Percentiles rank a stretch among this genome's conserved stretches.
Conservation (phyloP, 2,888 invertebrate species). For the Hypselothyrea guttata region DNA sequence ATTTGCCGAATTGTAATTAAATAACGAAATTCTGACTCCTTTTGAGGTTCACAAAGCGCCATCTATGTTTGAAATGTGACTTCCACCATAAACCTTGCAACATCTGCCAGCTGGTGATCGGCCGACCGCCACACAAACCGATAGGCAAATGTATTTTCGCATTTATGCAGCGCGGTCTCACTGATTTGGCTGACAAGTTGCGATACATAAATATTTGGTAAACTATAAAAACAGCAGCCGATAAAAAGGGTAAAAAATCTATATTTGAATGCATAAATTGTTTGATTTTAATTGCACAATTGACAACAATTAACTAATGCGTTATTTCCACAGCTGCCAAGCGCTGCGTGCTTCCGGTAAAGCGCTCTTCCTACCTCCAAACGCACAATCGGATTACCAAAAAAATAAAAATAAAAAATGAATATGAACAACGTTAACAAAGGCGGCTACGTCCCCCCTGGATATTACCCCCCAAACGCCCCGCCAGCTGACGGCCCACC, state of each 20-base stretch:
- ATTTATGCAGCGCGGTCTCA: no score
- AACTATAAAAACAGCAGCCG: neutral
- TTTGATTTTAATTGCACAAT: no score
- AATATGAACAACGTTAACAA: constrained; percentile 78
- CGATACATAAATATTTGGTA: neutral
- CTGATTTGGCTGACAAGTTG: no score
- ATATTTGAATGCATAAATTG: neutral
- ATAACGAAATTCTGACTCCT: no score
- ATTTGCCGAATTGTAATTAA: no score
- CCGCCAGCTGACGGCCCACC: constrained; percentile 60
- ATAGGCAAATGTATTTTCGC: no score
- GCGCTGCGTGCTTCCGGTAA: constrained; percentile 4
- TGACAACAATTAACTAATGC: neutral
- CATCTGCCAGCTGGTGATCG: no score
- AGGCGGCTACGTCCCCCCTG: constrained; percentile 80
- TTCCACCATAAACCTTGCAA: no score
- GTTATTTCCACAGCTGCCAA: neutral
- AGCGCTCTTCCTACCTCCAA: constrained; percentile 14
- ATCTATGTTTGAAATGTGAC: no score
- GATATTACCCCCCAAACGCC: constrained; percentile 67
- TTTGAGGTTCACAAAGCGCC: no score
- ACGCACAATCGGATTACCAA: constrained; percentile 20
- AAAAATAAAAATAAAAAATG: constrained; percentile 30
- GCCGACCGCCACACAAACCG: no score
- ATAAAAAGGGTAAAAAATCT: neutral